phyloP scores from a whole-genome alignment of 2,797 vertebrate genomes.

The Eulemur coronatus region DNA sequence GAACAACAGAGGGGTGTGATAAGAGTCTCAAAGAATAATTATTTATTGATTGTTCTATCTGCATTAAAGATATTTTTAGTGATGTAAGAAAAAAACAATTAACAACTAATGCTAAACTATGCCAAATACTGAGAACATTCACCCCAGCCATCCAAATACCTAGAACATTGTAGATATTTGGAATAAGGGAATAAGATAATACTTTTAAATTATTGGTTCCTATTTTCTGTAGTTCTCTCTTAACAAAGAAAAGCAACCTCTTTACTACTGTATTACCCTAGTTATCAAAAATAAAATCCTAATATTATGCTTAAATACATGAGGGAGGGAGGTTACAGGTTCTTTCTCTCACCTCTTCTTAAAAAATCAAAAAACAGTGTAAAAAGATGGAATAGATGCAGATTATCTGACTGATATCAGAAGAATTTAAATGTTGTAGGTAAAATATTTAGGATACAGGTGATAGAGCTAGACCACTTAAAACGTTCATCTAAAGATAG shows the following conservation, averaged over 20 bases:
- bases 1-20: neutral
- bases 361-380: neutral
- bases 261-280: neutral
- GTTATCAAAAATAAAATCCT: neutral
- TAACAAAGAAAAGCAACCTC: neutral
- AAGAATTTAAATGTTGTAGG: neutral
- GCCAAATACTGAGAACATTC: neutral
- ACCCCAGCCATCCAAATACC: neutral
- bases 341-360: neutral
- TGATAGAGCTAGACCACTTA: neutral
- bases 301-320: neutral
- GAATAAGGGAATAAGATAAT: neutral
- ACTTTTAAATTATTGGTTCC: neutral
- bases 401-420: neutral
- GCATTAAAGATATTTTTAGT: neutral
- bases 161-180: neutral
- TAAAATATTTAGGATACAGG: neutral
- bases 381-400: neutral
- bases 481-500: neutral
- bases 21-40: neutral
- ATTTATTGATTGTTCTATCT: neutral
- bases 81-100: neutral
- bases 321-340: fast-evolving
- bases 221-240: neutral
- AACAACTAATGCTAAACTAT: neutral